Evolutionary conservation across 1,140 invertebrate genomes (phyloP).

Genomic region (Zophobas morio): DNA sequence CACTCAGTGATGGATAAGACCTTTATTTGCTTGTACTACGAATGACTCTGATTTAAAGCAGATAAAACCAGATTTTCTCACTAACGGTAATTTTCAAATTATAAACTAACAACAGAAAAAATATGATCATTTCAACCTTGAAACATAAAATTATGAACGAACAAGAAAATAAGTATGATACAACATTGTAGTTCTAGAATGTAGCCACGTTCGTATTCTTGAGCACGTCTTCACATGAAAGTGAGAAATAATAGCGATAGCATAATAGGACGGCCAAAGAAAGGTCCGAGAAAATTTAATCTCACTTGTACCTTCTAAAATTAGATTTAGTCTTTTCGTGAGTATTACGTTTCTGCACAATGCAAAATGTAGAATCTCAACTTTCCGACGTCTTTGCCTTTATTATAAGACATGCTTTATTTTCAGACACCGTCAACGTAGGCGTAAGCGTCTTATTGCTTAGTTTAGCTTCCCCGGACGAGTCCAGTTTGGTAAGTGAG

Average conservation of each 20-base stretch:
- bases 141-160: neutral
- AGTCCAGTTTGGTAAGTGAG: conserved; percentile 91
- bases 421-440: conserved; percentile 89
- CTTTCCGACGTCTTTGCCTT: conserved; percentile 1
- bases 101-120: no score
- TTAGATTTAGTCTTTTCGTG: conserved; percentile 10
- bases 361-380: neutral
- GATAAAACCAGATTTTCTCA: no score
- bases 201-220: neutral
- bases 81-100: no score
- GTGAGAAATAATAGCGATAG: neutral
- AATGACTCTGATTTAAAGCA: no score
- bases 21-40: no score
- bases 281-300: conserved; percentile 7
- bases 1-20: no score
- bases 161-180: neutral
- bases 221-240: neutral
- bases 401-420: conserved; percentile 55
- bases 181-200: neutral
- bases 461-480: conserved; percentile 93
- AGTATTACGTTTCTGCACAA: conserved; percentile 7
- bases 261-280: neutral
- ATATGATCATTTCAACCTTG: no score
- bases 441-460: conserved; percentile 94
- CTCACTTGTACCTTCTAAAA: conserved; percentile 13